Conservation (phyloP, 1,140 invertebrate species). For the Anthonomus grandis region DNA sequence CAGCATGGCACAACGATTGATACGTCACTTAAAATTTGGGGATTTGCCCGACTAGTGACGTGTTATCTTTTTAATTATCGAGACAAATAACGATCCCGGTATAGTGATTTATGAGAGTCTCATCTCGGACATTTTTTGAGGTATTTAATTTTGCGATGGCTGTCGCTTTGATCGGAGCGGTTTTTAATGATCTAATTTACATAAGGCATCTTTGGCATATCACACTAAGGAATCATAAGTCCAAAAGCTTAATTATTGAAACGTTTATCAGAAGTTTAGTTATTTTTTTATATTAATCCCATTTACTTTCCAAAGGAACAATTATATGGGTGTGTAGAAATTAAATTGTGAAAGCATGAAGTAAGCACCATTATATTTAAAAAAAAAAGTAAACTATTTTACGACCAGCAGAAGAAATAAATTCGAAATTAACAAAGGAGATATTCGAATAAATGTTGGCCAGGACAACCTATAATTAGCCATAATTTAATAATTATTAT, state of each 20-base stretch:
- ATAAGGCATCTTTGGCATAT: no score
- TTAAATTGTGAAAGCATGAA: no score
- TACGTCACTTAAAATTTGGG: slow-evolving; percentile 15
- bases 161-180: slow-evolving; percentile 1
- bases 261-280: not conserved
- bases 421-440: no score
- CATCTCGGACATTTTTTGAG: not conserved
- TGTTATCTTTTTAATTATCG: slow-evolving; percentile 20
- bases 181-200: slow-evolving; percentile 5
- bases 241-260: not conserved
- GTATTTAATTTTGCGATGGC: slow-evolving; percentile 5
- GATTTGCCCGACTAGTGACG: slow-evolving; percentile 6
- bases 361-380: no score
- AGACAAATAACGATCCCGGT: slow-evolving; percentile 10
- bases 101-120: slow-evolving; percentile 18
- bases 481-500: no score
- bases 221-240: no score
- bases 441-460: no score
- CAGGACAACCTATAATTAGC: no score
- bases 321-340: not conserved
- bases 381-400: no score
- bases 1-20: slow-evolving; percentile 8
- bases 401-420: no score
- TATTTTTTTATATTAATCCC: not conserved
- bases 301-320: not conserved